Evolutionary conservation across 2,888 invertebrate species (phyloP), one percentile per base, ranked within the genome.

Genomic region (Pomacea canaliculata): DNA sequence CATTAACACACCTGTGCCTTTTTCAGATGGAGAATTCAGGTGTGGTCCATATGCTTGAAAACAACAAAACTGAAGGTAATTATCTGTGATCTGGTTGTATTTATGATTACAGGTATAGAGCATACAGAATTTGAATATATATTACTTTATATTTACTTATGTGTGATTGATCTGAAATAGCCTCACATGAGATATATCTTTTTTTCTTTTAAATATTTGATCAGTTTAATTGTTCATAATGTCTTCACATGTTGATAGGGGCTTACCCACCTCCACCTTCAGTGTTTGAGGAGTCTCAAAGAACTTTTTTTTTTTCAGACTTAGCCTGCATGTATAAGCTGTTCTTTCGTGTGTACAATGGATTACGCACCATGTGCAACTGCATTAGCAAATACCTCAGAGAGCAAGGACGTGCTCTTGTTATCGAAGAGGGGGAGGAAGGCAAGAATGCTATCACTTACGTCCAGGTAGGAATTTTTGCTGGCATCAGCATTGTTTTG

Each of bases 291-390:
- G 4, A 37, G 37, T 3, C 37, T 37, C 37, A 37, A 37, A 37
- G 37, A 37, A 5, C 5, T 37, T 37, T 56, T 56, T 13, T 13
- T 56, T 56, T 86, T 86, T n/a, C 83, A 90, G 99, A 99, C 92
- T 93, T 99, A 88, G 96, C 96, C 77, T 97, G 98, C 92, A 98
- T 99, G 95, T 99, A 98, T 92, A 98, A 98, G 93, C 93, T 99
- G 89, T 95, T 99, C 92, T 95, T 95, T 82, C 94, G 98, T 81
- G 98, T 99, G 81, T 92, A 93, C 60, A 96, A 97, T 88, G 99
- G 99, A 19, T 93, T 99, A 87, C 96, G 96, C 91, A 97, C 98
- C 8, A 97, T 99, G 92, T 96, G 97, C 78, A 96, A 97, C 89
- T 97, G 98, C 86, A 97, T 99, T 73, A 91, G 91, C 85, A 94